Conservation (phyloP, 2,797 vertebrate genomes). For the Acridotheres tristis region DNA sequence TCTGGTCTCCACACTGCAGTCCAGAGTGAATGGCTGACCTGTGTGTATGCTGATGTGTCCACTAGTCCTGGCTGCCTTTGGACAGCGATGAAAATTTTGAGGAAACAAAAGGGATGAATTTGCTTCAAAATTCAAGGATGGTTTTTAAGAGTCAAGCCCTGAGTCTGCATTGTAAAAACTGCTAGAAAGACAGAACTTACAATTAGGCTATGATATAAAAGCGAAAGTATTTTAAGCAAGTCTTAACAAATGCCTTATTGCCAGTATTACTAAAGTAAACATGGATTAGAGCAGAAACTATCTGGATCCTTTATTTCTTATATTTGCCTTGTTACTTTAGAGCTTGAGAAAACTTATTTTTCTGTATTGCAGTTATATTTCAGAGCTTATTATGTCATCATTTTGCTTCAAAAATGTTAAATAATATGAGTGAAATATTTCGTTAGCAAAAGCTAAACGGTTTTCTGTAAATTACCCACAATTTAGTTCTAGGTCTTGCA, state of each 20-base stretch:
- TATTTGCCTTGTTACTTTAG: background rate
- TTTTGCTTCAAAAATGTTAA: background rate
- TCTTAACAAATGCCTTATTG: background rate
- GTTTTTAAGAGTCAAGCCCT: background rate
- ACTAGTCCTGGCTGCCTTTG: background rate
- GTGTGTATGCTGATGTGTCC: background rate
- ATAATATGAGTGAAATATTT: background rate
- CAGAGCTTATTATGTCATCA: background rate
- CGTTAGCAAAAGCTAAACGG: rapidly evolving
- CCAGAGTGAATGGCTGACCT: background rate
- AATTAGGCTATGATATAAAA: background rate
- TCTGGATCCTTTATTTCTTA: background rate
- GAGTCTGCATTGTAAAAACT: background rate
- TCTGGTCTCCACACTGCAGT: background rate
- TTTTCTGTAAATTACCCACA: background rate
- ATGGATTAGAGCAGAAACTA: background rate
- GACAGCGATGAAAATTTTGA: background rate
- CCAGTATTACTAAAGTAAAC: background rate
- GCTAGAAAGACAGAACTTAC: background rate
- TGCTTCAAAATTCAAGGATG: background rate
- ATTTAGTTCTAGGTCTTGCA: background rate
- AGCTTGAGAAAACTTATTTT: background rate
- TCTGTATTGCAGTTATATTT: background rate
- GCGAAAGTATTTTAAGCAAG: background rate
- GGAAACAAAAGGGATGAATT: background rate